Conservation (phyloP, 1,140 invertebrate species). For the Aporrectodea caliginosa region DNA sequence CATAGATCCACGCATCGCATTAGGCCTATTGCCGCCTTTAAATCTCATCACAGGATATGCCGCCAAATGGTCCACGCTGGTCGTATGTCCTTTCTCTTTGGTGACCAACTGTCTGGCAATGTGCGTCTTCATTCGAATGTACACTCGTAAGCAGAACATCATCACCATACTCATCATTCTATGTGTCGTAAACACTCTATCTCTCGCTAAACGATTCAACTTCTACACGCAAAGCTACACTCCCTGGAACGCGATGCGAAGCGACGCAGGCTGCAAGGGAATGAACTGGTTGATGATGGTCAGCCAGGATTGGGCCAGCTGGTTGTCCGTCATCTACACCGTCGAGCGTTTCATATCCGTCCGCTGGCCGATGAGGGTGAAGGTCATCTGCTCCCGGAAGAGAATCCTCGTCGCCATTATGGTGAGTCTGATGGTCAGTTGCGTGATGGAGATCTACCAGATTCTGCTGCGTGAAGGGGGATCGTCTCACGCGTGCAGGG, state of each 20-base stretch:
- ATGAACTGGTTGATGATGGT: background rate
- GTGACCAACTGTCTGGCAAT: background rate
- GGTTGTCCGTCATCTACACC: background rate
- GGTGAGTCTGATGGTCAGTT: background rate
- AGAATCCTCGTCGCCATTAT: background rate
- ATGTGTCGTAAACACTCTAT: background rate
- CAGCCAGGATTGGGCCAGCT: background rate
- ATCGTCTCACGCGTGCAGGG: background rate
- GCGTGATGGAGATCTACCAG: background rate
- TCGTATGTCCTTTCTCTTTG: background rate
- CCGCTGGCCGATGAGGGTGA: background rate
- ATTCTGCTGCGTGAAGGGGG: background rate
- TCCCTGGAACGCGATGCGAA: background rate
- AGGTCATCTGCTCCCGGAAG: background rate
- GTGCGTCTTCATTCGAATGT: background rate
- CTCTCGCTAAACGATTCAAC: background rate
- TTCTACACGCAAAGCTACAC: background rate
- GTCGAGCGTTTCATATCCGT: background rate
- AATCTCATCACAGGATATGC: too few relatives aligned
- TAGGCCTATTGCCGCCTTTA: too few relatives aligned
- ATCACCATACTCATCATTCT: background rate
- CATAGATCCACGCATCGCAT: too few relatives aligned
- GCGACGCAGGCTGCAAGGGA: background rate
- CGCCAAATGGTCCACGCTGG: background rate
- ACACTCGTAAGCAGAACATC: background rate